These are phyloP conservation scores for Buathra laborator DNA, from an alignment of 2,888 invertebrate genomes.

Conservation along the genomic window DNA sequence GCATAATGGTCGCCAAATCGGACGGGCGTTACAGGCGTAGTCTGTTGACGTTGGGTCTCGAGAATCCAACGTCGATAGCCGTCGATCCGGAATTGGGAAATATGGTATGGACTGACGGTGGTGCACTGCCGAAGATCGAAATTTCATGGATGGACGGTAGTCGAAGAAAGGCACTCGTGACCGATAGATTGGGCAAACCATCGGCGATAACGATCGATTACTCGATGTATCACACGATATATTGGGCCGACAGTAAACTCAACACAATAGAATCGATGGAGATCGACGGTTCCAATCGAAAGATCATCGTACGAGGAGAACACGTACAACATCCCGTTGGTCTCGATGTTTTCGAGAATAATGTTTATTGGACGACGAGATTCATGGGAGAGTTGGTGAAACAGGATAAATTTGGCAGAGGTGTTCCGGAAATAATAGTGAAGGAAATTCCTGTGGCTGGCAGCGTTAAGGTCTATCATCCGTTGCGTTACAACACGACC, in stretches of 20 bases:
- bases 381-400: conserved; percentile 94
- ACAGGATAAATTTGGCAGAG: conserved; percentile 98
- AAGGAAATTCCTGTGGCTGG: conserved; percentile 94
- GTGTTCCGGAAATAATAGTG: conserved; percentile 94
- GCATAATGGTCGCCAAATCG: conserved; percentile 94
- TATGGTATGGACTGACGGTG: conserved; percentile 98
- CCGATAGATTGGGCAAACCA: conserved; percentile 94
- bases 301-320: conserved; percentile 91
- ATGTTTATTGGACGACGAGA: conserved; percentile 96
- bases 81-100: conserved; percentile 94
- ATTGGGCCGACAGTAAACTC: conserved; percentile 98
- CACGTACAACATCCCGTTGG: conserved; percentile 92
- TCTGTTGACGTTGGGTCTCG: conserved; percentile 92
- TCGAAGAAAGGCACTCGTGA: conserved; percentile 92
- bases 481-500: conserved; percentile 92
- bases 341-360: conserved; percentile 97
- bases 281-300: conserved; percentile 92
- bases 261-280: conserved; percentile 95
- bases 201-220: conserved; percentile 96
- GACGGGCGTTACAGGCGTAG: conserved; percentile 96
- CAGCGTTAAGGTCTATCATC: conserved; percentile 95
- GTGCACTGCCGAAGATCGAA: conserved; percentile 96
- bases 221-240: conserved; percentile 94
- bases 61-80: conserved; percentile 95
- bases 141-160: conserved; percentile 99